phyloP scores from a whole-genome alignment of 2,888 invertebrate species.

The Panzeria rudis region DNA sequence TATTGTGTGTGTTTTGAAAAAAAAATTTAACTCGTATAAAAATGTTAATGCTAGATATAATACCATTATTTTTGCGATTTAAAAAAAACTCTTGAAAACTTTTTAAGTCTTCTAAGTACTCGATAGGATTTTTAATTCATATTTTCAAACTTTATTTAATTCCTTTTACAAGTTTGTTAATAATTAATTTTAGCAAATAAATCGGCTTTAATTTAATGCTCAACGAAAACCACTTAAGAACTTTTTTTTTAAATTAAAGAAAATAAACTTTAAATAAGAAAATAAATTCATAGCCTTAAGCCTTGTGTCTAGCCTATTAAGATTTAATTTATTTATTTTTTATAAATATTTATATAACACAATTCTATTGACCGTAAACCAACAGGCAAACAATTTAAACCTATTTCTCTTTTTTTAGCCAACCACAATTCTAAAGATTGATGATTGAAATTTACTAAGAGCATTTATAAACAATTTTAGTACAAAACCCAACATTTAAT shows the following conservation, averaged over 20 bases:
- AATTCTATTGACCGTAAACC: constrained; percentile 52
- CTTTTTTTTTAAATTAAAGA: not conserved
- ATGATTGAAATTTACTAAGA: constrained; percentile 68
- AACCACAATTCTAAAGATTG: constrained; percentile 58
- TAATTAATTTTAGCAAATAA: too few species aligned
- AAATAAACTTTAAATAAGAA: constrained; percentile 12
- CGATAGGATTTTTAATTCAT: too few species aligned
- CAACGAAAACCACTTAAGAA: not conserved
- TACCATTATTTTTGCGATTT: too few species aligned
- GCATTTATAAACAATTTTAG: constrained; percentile 64
- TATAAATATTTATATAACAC: not conserved
- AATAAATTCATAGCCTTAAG: constrained; percentile 25
- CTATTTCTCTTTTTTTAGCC: not conserved
- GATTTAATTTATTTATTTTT: constrained; percentile 7
- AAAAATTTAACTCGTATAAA: too few species aligned
- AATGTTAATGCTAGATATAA: too few species aligned
- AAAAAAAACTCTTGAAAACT: too few species aligned
- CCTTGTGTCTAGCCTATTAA: constrained; percentile 44
- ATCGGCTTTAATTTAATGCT: too few species aligned
- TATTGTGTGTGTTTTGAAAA: too few species aligned
- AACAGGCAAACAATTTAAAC: constrained; percentile 14
- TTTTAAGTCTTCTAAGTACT: too few species aligned
- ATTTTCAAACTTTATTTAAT: too few species aligned
- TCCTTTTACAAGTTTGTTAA: too few species aligned
- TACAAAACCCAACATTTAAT: constrained; percentile 40